phyloP scores from a whole-genome alignment of 2,113 vertebrate genomes.

The Eurypyga helias region DNA sequence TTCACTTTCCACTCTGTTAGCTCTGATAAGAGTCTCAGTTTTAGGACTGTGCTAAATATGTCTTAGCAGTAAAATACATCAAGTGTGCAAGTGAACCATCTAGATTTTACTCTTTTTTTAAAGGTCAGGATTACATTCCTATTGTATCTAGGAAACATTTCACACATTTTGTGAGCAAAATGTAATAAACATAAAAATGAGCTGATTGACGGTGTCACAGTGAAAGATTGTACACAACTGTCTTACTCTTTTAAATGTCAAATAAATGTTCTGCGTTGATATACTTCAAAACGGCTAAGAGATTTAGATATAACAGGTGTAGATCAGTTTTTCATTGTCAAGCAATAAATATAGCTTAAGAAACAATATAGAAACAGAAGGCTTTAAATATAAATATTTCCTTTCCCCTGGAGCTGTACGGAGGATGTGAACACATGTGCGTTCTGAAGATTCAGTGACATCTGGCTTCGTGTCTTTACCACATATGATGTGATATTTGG shows the following conservation, averaged over 20 bases:
- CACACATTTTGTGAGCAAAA: not conserved
- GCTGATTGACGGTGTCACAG: not conserved
- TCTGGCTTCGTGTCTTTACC: not conserved
- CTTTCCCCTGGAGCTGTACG: not conserved
- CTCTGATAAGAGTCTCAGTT: not conserved
- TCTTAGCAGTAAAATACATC: not conserved
- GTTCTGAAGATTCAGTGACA: not conserved
- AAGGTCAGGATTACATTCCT: conserved; percentile 7
- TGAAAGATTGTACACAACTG: not conserved
- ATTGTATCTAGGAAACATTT: not conserved
- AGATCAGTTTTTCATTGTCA: not conserved
- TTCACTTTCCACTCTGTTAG: not conserved
- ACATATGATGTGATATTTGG: not conserved
- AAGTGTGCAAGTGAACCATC: not conserved
- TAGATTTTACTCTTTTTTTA: not conserved
- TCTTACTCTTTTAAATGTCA: conserved; percentile 2
- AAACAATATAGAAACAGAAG: not conserved
- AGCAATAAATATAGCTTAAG: not conserved
- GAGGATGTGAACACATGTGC: not conserved
- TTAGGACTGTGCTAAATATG: conserved; percentile 29
- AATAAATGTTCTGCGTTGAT: not conserved
- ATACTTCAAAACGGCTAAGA: not conserved
- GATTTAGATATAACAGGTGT: not conserved
- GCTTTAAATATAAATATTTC: not conserved
- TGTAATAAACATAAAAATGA: not conserved